Percentiles rank a stretch among this genome's conserved stretches.
Conservation (phyloP, 2,797 vertebrate species). For the Pangasius larnaudii region DNA sequence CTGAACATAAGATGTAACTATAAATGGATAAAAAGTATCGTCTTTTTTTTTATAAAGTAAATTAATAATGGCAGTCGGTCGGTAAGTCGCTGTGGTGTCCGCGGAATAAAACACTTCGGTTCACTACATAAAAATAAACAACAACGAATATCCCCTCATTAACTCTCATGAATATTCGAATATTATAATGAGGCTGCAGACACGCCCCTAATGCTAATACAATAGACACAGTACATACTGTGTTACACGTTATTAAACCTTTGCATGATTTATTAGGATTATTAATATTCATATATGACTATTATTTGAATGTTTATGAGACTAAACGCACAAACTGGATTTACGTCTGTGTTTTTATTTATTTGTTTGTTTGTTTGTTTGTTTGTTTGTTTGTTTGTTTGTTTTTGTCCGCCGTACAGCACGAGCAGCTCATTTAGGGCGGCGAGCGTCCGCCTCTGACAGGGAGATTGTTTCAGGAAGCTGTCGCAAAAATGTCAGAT, state of each 20-base stretch:
- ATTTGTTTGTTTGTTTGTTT: neutral
- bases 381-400: neutral
- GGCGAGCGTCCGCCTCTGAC: constrained; percentile 69
- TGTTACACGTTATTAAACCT: neutral
- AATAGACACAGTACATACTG: neutral
- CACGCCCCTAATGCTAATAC: neutral
- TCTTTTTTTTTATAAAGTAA: neutral
- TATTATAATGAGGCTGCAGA: neutral
- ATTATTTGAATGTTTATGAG: neutral
- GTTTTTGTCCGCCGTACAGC: constrained; percentile 43
- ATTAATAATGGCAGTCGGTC: neutral
- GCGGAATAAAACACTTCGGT: neutral
- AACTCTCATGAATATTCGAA: neutral
- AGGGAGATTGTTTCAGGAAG: constrained; percentile 69
- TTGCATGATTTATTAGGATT: neutral
- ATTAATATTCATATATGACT: neutral
- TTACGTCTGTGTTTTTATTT: constrained; percentile 38
- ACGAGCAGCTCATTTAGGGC: constrained; percentile 66
- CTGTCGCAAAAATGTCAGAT: constrained; percentile 77
- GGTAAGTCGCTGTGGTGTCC: neutral
- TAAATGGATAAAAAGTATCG: neutral
- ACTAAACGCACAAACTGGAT: constrained; percentile 38
- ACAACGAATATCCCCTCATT: neutral
- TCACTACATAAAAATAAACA: neutral
- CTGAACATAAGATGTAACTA: neutral